A percentile compares a stretch with the other conserved stretches of the same genome.
phyloP scores from a whole-genome alignment of 2,113 vertebrate genomes.

The Holacanthus passer region DNA sequence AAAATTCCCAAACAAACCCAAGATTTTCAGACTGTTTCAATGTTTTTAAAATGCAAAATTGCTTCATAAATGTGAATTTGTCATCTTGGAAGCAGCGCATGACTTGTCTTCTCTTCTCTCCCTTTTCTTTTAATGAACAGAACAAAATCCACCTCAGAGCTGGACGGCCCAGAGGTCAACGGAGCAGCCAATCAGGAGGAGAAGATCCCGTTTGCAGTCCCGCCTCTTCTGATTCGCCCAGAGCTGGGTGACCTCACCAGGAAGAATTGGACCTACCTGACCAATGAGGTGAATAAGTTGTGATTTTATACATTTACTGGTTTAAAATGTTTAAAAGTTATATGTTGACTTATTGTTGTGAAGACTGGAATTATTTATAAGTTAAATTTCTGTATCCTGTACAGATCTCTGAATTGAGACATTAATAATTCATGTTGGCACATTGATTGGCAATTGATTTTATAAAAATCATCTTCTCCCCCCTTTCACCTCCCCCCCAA shows the following conservation, averaged over 20 bases:
- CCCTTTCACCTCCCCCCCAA: not conserved
- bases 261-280: constrained; percentile 87
- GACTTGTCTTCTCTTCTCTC: constrained; percentile 13
- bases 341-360: not conserved
- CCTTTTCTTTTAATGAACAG: constrained; percentile 73
- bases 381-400: not conserved
- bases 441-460: too few relatives aligned
- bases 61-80: not conserved
- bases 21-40: not conserved
- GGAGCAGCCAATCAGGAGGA: constrained; percentile 69
- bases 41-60: not conserved
- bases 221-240: constrained; percentile 72
- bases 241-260: constrained; percentile 79
- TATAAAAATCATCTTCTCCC: too few relatives aligned
- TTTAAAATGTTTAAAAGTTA: not conserved
- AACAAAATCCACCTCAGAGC: constrained; percentile 91
- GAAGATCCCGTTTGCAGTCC: constrained; percentile 64
- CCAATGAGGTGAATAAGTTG: constrained; percentile 79
- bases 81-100: too few relatives aligned
- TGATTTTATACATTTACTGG: not conserved
- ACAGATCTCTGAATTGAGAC: not conserved
- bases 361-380: not conserved
- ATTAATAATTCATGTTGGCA: not conserved
- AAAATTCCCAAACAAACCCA: not conserved
- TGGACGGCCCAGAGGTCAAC: constrained; percentile 84